Conservation (phyloP, 2,888 invertebrate genomes). For the Autographa gamma region DNA sequence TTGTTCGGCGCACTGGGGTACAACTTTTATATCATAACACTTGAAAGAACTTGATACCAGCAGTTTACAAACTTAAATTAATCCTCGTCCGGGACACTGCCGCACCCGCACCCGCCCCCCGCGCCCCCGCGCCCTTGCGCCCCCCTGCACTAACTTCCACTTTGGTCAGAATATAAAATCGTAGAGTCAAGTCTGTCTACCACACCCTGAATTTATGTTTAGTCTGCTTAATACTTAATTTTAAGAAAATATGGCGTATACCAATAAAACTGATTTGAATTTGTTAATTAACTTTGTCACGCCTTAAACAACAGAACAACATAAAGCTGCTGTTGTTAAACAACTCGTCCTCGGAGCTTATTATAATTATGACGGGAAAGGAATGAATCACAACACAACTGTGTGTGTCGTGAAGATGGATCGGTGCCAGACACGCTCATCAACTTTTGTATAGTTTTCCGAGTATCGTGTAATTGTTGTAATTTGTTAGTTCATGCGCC, state of each 20-base stretch:
- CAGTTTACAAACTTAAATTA: constrained; percentile 51
- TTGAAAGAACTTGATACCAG: constrained; percentile 44
- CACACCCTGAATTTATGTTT: background rate
- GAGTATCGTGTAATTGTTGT: constrained; percentile 5
- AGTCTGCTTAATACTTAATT: constrained; percentile 14
- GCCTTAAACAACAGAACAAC: constrained; percentile 18
- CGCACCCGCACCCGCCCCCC: background rate
- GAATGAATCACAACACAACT: background rate
- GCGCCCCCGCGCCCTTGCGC: background rate
- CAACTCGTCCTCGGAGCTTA: constrained; percentile 14
- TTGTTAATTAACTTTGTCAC: constrained; percentile 37
- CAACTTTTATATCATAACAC: constrained; percentile 33
- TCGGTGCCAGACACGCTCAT: background rate
- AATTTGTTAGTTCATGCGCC: background rate
- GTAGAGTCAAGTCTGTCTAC: constrained; percentile 1
- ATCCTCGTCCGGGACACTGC: constrained; percentile 24
- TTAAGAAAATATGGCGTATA: constrained; percentile 19
- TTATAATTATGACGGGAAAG: constrained; percentile 17
- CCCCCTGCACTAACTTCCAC: constrained; percentile 19
- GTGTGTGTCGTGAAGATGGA: background rate
- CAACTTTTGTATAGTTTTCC: background rate
- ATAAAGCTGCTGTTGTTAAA: constrained; percentile 13
- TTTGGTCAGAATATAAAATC: constrained; percentile 35
- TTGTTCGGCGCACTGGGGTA: background rate
- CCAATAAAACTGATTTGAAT: constrained; percentile 38